Evolutionary conservation across 1,140 invertebrate genomes (phyloP), one percentile per base, ranked within the genome.

Genomic region (Drusus annulatus): DNA sequence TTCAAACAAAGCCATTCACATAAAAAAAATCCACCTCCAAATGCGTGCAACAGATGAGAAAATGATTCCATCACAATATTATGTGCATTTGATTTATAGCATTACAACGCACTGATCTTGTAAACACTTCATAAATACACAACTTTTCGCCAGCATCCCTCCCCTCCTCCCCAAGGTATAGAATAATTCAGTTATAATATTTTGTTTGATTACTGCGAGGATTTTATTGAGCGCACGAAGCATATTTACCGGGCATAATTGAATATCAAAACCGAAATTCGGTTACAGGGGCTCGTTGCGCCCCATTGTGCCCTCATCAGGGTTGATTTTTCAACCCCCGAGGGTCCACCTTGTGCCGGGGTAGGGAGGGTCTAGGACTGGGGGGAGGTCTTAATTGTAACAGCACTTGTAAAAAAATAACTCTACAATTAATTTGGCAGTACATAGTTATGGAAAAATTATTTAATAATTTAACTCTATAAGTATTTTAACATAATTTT

Each of bases 251-350:
- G 68, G 74, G 25, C 54, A 78, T 83, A 83, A 83, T 83, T 83
- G 82, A 83, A 83, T 83, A 79, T 83, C 76, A 83, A 83, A 81
- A 81, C 82, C 80, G 74, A 83, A 83, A 83, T 83, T 83, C 80
- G 82, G 76, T 83, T 83, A 81, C 77, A 28, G 80, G 31, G 62
- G 74, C 82, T 83, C 82, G 80, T 83, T 83, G 73, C 80, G 82
- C 80, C 80, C 80, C 56, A 83, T 83, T 83, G 82, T 83, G 80
- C 78, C 75, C 63, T 83, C 78, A 83, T 83, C 79, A 83, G 69
- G 71, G 82, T 79, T 83, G 79, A 83, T 83, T 83, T 83, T 83
- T 83, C 79, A 78, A 51, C 63, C 77, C 82, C 73, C 76, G 28
- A n/a, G 79, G 82, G 71, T 13, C 25, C 54, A 31, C 52, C 25